Base-by-base conservation (phyloP, 2,888 invertebrate genomes). In the Clepsis dumicolana region DNA sequence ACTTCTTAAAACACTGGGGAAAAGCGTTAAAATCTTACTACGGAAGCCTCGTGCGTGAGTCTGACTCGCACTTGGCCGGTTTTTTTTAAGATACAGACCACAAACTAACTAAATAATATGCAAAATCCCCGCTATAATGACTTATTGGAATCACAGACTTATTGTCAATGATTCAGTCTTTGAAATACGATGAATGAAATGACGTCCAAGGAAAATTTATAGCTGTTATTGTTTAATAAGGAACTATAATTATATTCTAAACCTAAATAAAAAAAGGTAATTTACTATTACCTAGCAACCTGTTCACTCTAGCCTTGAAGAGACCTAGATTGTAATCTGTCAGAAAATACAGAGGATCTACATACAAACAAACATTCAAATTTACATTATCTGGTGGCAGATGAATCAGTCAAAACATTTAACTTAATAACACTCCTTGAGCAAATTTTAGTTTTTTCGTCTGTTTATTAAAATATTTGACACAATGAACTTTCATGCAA, bases 401-500 rank as follows among this genome's bases (percentile, higher is more conserved):
- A 1, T n/a, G n/a, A 44, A 44, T 44, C 18, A 44, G 38, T n/a
- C 14, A 0, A 38, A 38, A 4, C 10, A 1, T 18, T 41, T 4
- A 4, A 14, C 14, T 38, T 38, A 38, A 38, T 10, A 12, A 44
- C 4, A 5, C 44, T 48, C 21, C 21, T 48, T 21, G 21, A 12
- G 21, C 4, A 16, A 48, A 21, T 2, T n/a, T n/a, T 0, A 48
- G 21, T 48, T 48, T 12, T 48, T 21, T 48, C 21, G 1, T 48
- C 48, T 21, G 21, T 48, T 48, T 48, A 21, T 48, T 48, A 48
- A 48, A 21, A 21, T 48, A 21, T 48, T 5, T 48, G 21, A 18
- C 10, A 21, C 48, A 48, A 48, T 48, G 48, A 48, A 21, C 48
- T 21, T 48, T 21, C 21, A 48, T 48, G 21, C 21, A 48, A 48